Base-by-base conservation (phyloP, 2,113 vertebrate species). In the Aptenodytes forsteri region DNA sequence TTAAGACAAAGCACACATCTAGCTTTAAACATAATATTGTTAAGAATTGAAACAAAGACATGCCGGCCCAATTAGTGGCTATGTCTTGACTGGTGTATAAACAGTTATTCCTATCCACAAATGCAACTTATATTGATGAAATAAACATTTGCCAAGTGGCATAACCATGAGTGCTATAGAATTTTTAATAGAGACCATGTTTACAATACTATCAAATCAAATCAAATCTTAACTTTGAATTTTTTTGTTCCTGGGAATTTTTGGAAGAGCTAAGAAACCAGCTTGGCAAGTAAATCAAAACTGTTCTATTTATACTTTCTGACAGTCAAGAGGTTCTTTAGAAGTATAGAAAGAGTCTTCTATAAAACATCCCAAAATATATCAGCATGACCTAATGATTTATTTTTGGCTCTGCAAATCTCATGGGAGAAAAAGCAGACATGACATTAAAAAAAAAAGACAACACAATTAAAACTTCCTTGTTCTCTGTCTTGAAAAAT, bases 221-320 rank as follows among this genome's bases (percentile, higher is more conserved):
- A 42, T 42, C 42, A 42, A 42, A 87, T 77, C 62, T 62, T 79
- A 92, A 90, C 76, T 94, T 82, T 73, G 29, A 91, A 70, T 64
- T 62, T 69, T 86, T 76, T 93, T 73, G 16, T 88, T 90, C 79
- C 79, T 64, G 70, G 58, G 66, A 97, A 88, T 71, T 72, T 69
- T 87, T 85, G 49, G 62, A 73, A 77, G 40, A 88, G 49, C n/a
- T 88, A 83, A 55, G 84, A 81, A 82, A 76, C 29, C 27, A 96
- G 23, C 40, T 89, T 89, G 91, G 94, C 92, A 96, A 94, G 65
- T 72, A 95, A 95, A 95, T 78, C 44, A 89, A 96, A 96, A 89
- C 55, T 93, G 71, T 87, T 59, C 81, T 96, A 93, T 95, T 96
- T 96, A 93, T 90, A 95, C 40, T 85, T 97, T 94, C 61, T 93